Percentiles rank a stretch among this genome's conserved stretches.
These are phyloP conservation scores for Sparidentex hasta DNA, from an alignment of 2,797 vertebrate genomes.

Conservation along the genomic window DNA sequence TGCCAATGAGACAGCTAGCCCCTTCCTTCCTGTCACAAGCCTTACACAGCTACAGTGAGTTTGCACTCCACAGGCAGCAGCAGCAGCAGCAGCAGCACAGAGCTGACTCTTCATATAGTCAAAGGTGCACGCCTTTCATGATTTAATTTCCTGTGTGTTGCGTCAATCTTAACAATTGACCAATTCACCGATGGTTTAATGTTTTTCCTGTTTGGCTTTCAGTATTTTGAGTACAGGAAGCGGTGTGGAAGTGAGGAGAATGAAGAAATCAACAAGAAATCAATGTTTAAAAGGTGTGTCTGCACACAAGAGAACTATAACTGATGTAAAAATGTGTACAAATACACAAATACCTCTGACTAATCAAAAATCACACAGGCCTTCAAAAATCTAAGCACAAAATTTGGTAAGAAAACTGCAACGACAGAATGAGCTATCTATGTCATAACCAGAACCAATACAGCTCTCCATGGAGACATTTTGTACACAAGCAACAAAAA, in stretches of 20 bases:
- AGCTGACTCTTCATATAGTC: slow-evolving; percentile 47
- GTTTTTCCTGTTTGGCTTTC: slow-evolving; percentile 17
- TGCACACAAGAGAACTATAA: neutral
- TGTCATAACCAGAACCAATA: neutral
- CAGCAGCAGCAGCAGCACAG: slow-evolving; percentile 55
- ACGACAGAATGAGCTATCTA: neutral
- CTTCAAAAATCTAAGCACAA: neutral
- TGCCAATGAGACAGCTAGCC: slow-evolving; percentile 77
- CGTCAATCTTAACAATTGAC: slow-evolving; percentile 18
- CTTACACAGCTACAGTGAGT: slow-evolving; percentile 66
- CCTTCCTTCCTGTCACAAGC: slow-evolving; percentile 85
- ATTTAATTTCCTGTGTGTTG: slow-evolving; percentile 54
- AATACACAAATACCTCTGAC: too few relatives aligned
- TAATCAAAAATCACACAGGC: neutral
- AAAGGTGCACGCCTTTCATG: slow-evolving; percentile 24
- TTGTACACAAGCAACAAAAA: neutral
- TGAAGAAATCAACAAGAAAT: too few relatives aligned
- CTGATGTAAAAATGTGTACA: neutral
- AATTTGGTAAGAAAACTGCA: neutral
- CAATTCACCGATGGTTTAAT: slow-evolving; percentile 9
- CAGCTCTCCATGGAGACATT: neutral
- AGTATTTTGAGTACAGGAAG: neutral
- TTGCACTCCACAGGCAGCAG: slow-evolving; percentile 65
- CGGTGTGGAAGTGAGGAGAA: too few relatives aligned
- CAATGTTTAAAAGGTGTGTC: too few relatives aligned